Percentiles rank a stretch among this genome's conserved stretches.
Conservation (phyloP, 2,888 invertebrate genomes). For the Lithophane semibrunnea region DNA sequence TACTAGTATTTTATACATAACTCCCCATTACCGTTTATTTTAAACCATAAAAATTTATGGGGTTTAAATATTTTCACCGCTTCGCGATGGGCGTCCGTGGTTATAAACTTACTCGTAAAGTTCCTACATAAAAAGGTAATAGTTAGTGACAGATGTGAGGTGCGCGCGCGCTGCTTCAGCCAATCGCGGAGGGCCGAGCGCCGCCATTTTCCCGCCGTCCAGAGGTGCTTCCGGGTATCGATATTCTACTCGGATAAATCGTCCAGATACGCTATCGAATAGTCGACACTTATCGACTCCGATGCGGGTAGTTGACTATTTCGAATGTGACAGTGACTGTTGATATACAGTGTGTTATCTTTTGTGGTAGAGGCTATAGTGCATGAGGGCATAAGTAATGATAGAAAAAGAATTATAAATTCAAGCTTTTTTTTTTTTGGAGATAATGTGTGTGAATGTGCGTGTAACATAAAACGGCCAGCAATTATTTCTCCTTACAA, state of each 20-base stretch:
- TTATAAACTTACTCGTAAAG: conserved; percentile 73
- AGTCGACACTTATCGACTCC: conserved; percentile 70
- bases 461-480: conserved; percentile 36
- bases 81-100: conserved; percentile 74
- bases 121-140: conserved; percentile 77
- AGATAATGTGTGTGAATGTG: conserved; percentile 30
- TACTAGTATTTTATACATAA: conserved; percentile 78
- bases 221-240: conserved; percentile 71
- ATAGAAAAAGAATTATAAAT: conserved; percentile 25
- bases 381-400: conserved; percentile 27
- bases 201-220: conserved; percentile 75
- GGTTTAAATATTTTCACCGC: conserved; percentile 85
- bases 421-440: conserved; percentile 31
- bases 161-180: conserved; percentile 70
- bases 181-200: conserved; percentile 70
- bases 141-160: conserved; percentile 77
- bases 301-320: conserved; percentile 65
- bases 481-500: conserved; percentile 51
- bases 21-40: conserved; percentile 79
- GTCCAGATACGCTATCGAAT: conserved; percentile 68
- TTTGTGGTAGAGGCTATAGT: conserved; percentile 47
- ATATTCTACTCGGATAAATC: conserved; percentile 70
- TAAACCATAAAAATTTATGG: conserved; percentile 83
- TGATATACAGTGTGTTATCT: conserved; percentile 65
- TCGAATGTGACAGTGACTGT: conserved; percentile 64